phyloP scores from a whole-genome alignment of 2,888 invertebrate species.

The Orchesellides sinensis region DNA sequence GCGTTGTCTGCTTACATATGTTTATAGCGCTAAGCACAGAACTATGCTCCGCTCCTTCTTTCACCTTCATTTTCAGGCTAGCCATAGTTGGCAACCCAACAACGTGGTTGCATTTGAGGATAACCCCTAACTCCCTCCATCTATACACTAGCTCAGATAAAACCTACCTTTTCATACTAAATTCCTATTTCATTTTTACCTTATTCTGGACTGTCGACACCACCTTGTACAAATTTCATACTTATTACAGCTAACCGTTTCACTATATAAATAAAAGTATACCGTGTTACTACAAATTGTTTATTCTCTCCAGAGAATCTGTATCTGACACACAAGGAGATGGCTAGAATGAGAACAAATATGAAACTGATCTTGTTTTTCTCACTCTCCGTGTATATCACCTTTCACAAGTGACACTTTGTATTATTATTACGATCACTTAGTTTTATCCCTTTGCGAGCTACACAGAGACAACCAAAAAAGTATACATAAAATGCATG shows the following conservation, averaged over 20 bases:
- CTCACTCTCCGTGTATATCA: conserved; percentile 15
- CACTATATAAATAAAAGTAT: no score
- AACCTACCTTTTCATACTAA: background rate
- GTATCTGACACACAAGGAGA: conserved; percentile 24
- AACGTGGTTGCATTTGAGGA: conserved; percentile 71
- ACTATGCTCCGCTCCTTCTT: background rate
- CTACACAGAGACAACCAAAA: no score
- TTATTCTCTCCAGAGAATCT: conserved; percentile 44
- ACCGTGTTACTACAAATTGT: conserved; percentile 50
- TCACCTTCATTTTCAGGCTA: conserved; percentile 56
- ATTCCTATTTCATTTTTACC: background rate
- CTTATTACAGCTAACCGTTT: conserved; percentile 6
- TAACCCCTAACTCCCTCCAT: conserved; percentile 41
- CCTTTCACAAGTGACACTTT: conserved; percentile 42
- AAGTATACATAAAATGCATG: background rate
- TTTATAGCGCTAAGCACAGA: background rate
- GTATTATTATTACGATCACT: conserved; percentile 41
- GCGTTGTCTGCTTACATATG: background rate
- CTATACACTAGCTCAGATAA: conserved; percentile 8
- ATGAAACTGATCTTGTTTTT: conserved; percentile 11
- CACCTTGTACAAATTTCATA: no score
- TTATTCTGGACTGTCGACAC: background rate
- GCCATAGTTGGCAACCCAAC: conserved; percentile 66
- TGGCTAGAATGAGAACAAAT: conserved; percentile 1
- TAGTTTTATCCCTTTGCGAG: background rate